Evolutionary conservation across 2,113 vertebrate genomes (phyloP).

Genomic region (Bubalus kerabau): DNA sequence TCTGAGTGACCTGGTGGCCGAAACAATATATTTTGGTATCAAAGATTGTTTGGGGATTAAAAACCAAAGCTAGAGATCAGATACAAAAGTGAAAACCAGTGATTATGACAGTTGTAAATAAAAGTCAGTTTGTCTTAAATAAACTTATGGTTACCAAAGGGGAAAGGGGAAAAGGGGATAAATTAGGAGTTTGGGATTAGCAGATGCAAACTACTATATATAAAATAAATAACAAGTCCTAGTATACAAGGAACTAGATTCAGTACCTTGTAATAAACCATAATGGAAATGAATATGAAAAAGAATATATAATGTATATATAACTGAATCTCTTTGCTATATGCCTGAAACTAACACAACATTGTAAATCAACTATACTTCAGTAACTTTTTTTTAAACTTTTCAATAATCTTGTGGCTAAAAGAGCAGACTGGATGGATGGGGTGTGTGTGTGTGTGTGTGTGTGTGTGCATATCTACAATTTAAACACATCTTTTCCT

Average conservation of each 20-base stretch:
- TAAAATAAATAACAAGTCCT: not conserved
- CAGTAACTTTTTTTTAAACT: not conserved
- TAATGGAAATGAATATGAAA: not conserved
- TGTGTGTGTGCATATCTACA: not conserved
- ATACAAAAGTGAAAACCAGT: not conserved
- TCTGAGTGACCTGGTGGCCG: not conserved
- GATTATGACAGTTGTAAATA: not conserved
- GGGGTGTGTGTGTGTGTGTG: not conserved
- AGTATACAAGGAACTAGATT: not conserved
- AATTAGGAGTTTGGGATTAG: not conserved
- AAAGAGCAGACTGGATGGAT: not conserved
- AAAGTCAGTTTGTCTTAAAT: not conserved
- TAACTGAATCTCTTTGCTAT: not conserved
- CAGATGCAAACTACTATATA: not conserved
- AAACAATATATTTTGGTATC: not conserved
- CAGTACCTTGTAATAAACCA: not conserved
- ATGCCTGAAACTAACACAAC: not conserved
- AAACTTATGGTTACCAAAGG: not conserved
- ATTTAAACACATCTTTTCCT: not conserved
- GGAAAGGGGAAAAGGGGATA: not conserved
- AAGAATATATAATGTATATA: not conserved
- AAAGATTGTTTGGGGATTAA: not conserved
- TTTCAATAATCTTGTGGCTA: not conserved
- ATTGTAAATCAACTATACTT: not conserved
- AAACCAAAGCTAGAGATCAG: not conserved